Conservation (phyloP, 2,888 invertebrate genomes). For the Mimas tiliae region DNA sequence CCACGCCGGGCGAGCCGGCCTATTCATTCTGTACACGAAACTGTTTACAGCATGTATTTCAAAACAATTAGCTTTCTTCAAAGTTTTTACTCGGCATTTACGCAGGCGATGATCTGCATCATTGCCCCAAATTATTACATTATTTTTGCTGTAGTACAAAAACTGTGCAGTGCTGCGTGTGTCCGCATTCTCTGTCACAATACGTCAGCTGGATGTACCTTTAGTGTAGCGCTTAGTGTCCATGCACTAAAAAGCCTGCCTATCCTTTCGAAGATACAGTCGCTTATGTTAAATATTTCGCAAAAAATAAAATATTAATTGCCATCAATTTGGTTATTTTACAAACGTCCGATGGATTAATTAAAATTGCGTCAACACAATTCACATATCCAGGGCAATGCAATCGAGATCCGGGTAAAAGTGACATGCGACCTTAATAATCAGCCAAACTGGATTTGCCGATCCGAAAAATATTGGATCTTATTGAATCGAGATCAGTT, state of each 20-base stretch:
- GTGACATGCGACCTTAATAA: slow-evolving; percentile 1
- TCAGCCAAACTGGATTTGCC: slow-evolving; percentile 3
- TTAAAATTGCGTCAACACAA: not conserved
- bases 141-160: slow-evolving; percentile 8
- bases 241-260: no score
- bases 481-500: not conserved
- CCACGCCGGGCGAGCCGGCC: no score
- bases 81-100: not conserved
- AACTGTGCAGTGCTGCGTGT: slow-evolving; percentile 4
- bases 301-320: not conserved
- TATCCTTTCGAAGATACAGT: no score
- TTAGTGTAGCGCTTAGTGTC: no score
- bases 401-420: slow-evolving; percentile 15
- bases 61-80: slow-evolving; percentile 11
- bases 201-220: not conserved
- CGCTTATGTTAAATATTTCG: not conserved
- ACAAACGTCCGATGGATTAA: not conserved
- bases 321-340: not conserved
- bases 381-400: slow-evolving; percentile 7
- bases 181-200: slow-evolving; percentile 9
- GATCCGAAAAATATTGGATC: not conserved
- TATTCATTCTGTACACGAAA: no score
- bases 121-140: slow-evolving; percentile 19
- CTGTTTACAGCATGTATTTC: no score
- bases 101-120: slow-evolving; percentile 10